Conservation (phyloP, 2,888 invertebrate species). For the Diachrysia chrysitis region DNA sequence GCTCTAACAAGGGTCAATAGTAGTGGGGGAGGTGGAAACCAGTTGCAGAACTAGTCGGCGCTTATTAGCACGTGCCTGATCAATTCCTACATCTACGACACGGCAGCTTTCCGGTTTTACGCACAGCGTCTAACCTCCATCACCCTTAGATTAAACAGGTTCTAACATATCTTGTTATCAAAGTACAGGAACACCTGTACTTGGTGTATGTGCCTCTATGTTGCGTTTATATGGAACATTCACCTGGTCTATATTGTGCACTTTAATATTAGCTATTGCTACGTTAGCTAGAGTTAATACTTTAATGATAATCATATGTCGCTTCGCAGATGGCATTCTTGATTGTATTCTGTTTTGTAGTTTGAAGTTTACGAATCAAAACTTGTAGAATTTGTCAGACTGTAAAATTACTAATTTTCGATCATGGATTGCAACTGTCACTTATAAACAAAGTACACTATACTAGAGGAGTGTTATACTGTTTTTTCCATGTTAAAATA, state of each 20-base stretch:
- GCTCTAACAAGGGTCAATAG: background rate
- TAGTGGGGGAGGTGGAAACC: conserved; percentile 1
- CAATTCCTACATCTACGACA: conserved; percentile 44
- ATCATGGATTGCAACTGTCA: background rate
- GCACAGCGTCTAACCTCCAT: conserved; percentile 35
- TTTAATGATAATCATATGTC: background rate
- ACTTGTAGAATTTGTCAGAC: no score
- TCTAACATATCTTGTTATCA: conserved; percentile 31
- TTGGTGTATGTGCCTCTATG: conserved; percentile 4
- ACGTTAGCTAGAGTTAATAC: no score
- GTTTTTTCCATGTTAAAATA: no score
- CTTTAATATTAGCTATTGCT: background rate
- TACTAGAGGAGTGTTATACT: no score
- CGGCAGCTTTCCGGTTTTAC: conserved; percentile 34
- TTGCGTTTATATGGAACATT: conserved; percentile 5
- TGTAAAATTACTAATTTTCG: no score
- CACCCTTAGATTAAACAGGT: conserved; percentile 43
- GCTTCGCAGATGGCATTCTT: background rate
- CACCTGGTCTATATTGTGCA: background rate
- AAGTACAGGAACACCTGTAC: conserved; percentile 15
- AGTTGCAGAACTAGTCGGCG: conserved; percentile 36
- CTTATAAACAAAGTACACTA: background rate
- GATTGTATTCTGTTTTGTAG: background rate
- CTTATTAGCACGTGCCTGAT: conserved; percentile 52
- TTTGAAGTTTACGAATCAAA: background rate